Evolutionary conservation across 1,140 invertebrate genomes (phyloP).

Genomic region (Lucilia cuprina): DNA sequence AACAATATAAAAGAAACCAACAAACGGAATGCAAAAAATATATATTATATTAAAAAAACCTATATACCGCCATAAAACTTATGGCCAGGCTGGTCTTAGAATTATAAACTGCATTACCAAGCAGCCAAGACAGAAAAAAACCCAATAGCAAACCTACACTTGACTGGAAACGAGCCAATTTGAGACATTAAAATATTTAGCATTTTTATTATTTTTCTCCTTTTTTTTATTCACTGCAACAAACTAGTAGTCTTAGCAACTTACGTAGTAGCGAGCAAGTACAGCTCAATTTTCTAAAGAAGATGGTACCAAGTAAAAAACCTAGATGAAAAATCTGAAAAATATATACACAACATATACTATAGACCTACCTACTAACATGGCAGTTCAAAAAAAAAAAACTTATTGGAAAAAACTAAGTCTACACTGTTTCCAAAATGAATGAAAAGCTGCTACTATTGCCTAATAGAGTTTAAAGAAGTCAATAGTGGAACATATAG

Average conservation of each 20-base stretch:
- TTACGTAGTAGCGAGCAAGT: neutral
- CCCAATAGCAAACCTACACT: neutral
- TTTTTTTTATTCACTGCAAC: neutral
- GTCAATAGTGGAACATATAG: no score
- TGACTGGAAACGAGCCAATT: constrained; percentile 9
- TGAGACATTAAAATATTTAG: constrained; percentile 2
- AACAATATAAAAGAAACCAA: neutral
- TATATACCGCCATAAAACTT: neutral
- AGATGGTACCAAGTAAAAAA: neutral
- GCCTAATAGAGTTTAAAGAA: no score
- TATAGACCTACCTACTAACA: neutral
- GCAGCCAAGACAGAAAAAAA: neutral
- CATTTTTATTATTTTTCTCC: neutral
- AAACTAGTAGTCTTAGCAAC: neutral
- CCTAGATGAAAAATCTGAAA: neutral
- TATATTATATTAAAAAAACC: neutral
- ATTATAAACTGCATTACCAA: neutral
- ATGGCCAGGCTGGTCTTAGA: neutral
- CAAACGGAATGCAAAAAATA: neutral
- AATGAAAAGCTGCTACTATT: no score
- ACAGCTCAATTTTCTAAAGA: neutral
- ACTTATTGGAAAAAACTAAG: neutral
- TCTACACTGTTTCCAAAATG: neutral
- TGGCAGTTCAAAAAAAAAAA: neutral
- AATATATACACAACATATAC: neutral